Evolutionary conservation across 2,113 vertebrate species (phyloP).

Genomic region (Oncorhynchus gorbuscha): DNA sequence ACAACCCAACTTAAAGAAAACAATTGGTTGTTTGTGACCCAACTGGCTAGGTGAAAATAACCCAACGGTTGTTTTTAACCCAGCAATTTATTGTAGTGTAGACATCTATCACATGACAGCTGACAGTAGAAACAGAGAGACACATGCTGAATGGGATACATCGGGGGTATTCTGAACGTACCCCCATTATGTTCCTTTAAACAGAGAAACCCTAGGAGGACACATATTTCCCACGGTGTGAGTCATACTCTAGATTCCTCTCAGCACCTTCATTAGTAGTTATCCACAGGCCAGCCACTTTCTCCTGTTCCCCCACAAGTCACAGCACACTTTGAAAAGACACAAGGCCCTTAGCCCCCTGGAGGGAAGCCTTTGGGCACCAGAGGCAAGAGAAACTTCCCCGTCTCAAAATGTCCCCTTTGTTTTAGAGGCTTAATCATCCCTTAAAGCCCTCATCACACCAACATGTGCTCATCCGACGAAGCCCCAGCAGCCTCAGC

Average conservation of each 20-base stretch:
- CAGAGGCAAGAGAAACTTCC: constrained; percentile 51
- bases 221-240: constrained; percentile 60
- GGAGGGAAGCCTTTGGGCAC: constrained; percentile 58
- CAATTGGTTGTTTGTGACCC: too few species aligned
- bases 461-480: constrained; percentile 58
- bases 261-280: constrained; percentile 48
- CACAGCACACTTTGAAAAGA: constrained; percentile 66
- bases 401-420: constrained; percentile 64
- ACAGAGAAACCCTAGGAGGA: constrained; percentile 33
- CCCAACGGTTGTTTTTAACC: too few species aligned
- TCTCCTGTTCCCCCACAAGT: constrained; percentile 40
- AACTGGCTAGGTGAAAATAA: too few species aligned
- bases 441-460: constrained; percentile 71
- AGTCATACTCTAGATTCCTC: constrained; percentile 38
- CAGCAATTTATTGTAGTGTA: too few species aligned
- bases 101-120: neutral
- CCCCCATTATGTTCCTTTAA: constrained; percentile 33
- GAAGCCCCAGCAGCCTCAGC: constrained; percentile 40
- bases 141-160: constrained; percentile 30
- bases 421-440: constrained; percentile 69
- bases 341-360: constrained; percentile 54
- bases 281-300: constrained; percentile 32
- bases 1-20: too few species aligned
- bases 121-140: constrained; percentile 8
- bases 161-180: constrained; percentile 33